A percentile compares a stretch with the other conserved stretches of the same genome.
These are phyloP conservation scores for Exocentrus adspersus DNA, from an alignment of 2,888 invertebrate genomes.

Conservation along the genomic window DNA sequence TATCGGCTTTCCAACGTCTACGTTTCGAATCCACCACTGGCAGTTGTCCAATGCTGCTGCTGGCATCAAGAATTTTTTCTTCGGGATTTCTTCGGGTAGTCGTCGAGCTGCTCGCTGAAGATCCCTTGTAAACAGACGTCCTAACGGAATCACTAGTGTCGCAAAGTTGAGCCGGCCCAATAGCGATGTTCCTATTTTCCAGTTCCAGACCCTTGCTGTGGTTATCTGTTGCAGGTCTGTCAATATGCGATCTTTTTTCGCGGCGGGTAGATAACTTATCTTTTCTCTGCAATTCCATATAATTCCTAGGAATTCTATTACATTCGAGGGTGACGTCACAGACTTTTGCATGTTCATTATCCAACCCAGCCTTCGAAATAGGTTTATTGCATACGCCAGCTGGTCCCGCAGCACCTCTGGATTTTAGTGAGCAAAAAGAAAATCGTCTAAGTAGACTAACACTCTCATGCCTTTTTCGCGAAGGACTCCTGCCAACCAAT, in stretches of 20 bases:
- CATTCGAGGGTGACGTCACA: too few species aligned
- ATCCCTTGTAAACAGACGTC: not conserved
- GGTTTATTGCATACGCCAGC: slow-evolving; percentile 10
- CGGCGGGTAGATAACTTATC: too few species aligned
- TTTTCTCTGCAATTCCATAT: too few species aligned
- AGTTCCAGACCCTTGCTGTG: too few species aligned
- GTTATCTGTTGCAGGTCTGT: too few species aligned
- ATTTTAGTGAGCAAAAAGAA: slow-evolving; percentile 29
- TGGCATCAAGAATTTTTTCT: not conserved
- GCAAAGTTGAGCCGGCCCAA: slow-evolving; percentile 15
- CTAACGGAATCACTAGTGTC: slow-evolving; percentile 5
- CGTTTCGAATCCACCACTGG: not conserved
- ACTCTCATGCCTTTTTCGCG: slow-evolving; percentile 38
- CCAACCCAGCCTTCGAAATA: slow-evolving; percentile 9
- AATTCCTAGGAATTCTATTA: too few species aligned
- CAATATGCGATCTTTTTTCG: too few species aligned
- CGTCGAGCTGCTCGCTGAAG: not conserved
- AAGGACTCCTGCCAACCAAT: slow-evolving; percentile 43
- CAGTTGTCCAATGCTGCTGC: not conserved
- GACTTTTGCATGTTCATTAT: too few species aligned
- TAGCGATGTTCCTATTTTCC: slow-evolving; percentile 13
- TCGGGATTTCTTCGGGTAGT: not conserved
- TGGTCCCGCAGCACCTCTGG: slow-evolving; percentile 7
- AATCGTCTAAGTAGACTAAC: slow-evolving; percentile 49
- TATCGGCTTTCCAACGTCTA: too few species aligned